Conservation (phyloP, 2,888 invertebrate species). For the Pediacus dermestoides region DNA sequence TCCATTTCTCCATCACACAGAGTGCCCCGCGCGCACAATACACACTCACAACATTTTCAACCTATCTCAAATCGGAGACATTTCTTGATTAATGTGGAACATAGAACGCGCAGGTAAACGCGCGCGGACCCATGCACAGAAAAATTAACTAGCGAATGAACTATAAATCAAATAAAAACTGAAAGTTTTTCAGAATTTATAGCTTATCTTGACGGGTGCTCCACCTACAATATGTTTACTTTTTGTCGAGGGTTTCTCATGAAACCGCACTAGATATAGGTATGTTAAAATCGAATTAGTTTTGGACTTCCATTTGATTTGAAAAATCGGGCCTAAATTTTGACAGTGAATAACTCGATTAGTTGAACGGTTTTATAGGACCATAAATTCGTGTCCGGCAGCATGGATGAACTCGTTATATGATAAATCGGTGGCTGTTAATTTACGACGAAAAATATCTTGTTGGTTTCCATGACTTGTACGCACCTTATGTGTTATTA, state of each 20-base stretch:
- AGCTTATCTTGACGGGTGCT: conserved; percentile 35
- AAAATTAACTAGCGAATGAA: conserved; percentile 38
- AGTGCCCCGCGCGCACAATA: conserved; percentile 18
- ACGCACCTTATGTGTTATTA: too few relatives aligned
- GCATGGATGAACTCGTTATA: too few relatives aligned
- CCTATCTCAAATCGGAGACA: conserved; percentile 40
- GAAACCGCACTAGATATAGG: conserved; percentile 12
- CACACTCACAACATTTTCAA: too few relatives aligned
- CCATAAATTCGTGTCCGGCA: too few relatives aligned
- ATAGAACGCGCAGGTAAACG: conserved; percentile 36
- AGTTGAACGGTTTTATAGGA: conserved; percentile 1
- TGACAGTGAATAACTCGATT: conserved; percentile 18
- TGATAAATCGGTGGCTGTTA: too few relatives aligned
- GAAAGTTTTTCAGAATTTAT: conserved; percentile 41
- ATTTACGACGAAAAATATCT: too few relatives aligned
- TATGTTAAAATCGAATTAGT: conserved; percentile 21
- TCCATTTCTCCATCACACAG: conserved; percentile 29
- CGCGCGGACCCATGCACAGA: conserved; percentile 32
- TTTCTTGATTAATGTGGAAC: conserved; percentile 40
- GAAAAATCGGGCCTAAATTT: conserved; percentile 11
- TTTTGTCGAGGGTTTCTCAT: conserved; percentile 24
- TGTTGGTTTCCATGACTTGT: too few relatives aligned
- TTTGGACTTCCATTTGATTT: conserved; percentile 15
- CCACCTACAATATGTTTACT: conserved; percentile 44
- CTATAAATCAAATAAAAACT: conserved; percentile 44